Base-by-base conservation (phyloP, 2,113 vertebrate species). In the Centropristis striata region DNA sequence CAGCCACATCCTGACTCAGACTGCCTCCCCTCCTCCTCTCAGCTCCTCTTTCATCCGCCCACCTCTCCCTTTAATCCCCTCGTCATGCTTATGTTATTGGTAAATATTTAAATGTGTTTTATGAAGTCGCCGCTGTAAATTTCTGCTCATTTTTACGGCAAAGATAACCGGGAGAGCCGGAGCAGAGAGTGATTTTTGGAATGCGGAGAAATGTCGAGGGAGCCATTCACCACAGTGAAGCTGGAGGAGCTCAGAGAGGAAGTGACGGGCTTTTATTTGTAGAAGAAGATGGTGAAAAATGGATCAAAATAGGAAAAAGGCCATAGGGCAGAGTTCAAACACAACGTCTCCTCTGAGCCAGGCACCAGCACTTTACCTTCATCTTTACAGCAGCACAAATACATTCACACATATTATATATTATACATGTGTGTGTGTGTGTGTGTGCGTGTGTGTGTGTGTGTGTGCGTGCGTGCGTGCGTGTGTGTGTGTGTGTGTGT, bases 1-100 rank as follows among this genome's bases (percentile, higher is more conserved):
- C 89, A 90, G 78, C 90, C 76, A 92, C 88, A 92, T 93, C 90
- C 89, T 90, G 88, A 76, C 71, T 53, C 46, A 37, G 72, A 76
- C 84, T 84, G 80, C 87, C 81, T 84, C 13, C 3, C 20, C 78
- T 74, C 72, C 87, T 74, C 55, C 71, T 60, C 77, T 69, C 64
- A n/a, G 44, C 51, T 59, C 55, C 27, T n/a, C 83, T 91, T 83
- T 90, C 78, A 86, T 86, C 87, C 81, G 3, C 88, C 81, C 74
- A 47, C 69, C 23, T 28, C 1, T 58, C 13, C 63, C 16, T 74
- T 36, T 50, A 42, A 68, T 65, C 71, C 64, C 54, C 57, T 74
- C 53, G 32, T 32, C 64, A 81, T 37, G 41, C 21, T 32, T 75
- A 13, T 69, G 69, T 60, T 87, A 69, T 90, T 92, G 61, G 88